A percentile compares a stretch with the other conserved stretches of the same genome.
Evolutionary conservation across 1,140 invertebrate species (phyloP).

Genomic region (Hydropsyche tenuis): DNA sequence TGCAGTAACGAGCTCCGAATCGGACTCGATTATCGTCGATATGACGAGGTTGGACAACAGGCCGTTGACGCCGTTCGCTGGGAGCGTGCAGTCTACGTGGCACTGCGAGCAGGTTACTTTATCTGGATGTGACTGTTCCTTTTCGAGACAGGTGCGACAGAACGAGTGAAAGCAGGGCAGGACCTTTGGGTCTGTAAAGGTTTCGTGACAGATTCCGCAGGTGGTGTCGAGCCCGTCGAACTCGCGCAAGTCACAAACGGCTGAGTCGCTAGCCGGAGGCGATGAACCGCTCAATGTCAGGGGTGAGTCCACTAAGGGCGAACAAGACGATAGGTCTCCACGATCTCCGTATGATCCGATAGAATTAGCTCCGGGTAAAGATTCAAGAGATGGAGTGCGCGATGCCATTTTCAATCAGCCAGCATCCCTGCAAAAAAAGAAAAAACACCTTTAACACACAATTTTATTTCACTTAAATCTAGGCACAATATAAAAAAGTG

Average conservation of each 20-base stretch:
- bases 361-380: conserved; percentile 85
- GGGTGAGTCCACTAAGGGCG: conserved; percentile 72
- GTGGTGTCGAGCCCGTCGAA: conserved; percentile 68
- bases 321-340: conserved; percentile 65
- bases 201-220: conserved; percentile 84
- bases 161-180: conserved; percentile 85
- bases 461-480: too few species aligned
- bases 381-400: conserved; percentile 87
- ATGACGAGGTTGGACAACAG: conserved; percentile 72
- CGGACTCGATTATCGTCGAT: conserved; percentile 66
- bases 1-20: conserved; percentile 60
- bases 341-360: conserved; percentile 81
- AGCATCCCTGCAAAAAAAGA: conserved; percentile 62
- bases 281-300: conserved; percentile 82
- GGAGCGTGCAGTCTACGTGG: conserved; percentile 72
- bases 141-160: conserved; percentile 81
- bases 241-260: conserved; percentile 71
- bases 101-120: conserved; percentile 85
- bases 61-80: conserved; percentile 65
- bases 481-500: background rate
- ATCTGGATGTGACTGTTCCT: conserved; percentile 73
- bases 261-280: conserved; percentile 79
- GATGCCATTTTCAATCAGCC: conserved; percentile 66
- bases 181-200: conserved; percentile 73
- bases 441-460: conserved; percentile 14